Evolutionary conservation across 2,888 invertebrate species (phyloP), one percentile per base, ranked within the genome.

Genomic region (Meandrusa payeni): DNA sequence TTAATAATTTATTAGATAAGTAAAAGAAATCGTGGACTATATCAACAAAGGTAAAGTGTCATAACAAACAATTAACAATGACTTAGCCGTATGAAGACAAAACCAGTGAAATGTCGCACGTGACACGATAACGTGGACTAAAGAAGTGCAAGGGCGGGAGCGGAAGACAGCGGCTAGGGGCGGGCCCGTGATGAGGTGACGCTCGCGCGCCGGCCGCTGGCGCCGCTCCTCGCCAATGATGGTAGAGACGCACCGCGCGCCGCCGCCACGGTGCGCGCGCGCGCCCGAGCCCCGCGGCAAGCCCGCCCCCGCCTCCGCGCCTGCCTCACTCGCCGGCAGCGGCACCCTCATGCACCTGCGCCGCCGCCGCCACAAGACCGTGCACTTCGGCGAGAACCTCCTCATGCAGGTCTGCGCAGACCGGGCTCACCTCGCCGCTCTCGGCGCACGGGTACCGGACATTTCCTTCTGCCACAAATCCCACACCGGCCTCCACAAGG

Each of bases 361-460:
- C 39, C 90, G 93, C 44, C 90, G 93, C 41, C 90, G 93, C 46
- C 93, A 93, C 80, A 93, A 93, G 77, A 93, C 93, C 34, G 93
- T 94, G 36, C 93, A 93, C 76, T 94, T 94, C 68, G 93, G 93
- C 46, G 93, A 93, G 68, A 93, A 93, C 72, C 88, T 93, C 15
- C 74, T 93, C 55, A 90, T 93, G 75, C 93, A 93, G 75, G 93
- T 93, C 38, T 93, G 92, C 74, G 91, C 93, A 51, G 93, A 93
- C 75, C 90, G 93, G 43, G 91, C 87, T 9, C 87, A 88, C 56
- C 68, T 87, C 50, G 77, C 88, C 27, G 85, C 87, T 28, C 75
- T 88, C 40, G 88, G 89, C 27, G 87, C 88, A 26, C 73, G 88
- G 49, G 69, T 86, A 39, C 87, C 87, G 10, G 86, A 88, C 57